These are phyloP conservation scores for Araneus ventricosus DNA, from an alignment of 1,140 invertebrate genomes.

Conservation along the genomic window DNA sequence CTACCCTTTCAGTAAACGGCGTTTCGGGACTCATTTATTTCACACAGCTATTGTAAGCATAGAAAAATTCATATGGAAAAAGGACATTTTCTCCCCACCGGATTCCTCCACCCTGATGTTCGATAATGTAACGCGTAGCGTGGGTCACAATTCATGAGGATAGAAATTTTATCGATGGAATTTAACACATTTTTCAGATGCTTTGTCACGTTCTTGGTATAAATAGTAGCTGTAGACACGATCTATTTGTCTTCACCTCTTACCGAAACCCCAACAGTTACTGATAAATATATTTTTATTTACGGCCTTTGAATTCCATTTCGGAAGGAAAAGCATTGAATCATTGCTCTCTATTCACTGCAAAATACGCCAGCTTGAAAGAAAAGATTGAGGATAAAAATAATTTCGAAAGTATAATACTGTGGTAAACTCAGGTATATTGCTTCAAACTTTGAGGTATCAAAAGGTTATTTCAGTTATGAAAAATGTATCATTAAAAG, in stretches of 20 bases:
- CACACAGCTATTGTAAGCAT: neutral
- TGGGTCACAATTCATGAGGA: constrained; percentile 34
- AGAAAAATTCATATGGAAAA: neutral
- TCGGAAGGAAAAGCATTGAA: neutral
- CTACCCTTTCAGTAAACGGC: neutral
- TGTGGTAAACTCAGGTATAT: too few species aligned
- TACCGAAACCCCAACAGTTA: constrained; percentile 38
- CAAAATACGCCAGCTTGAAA: neutral
- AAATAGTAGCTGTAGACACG: constrained; percentile 44
- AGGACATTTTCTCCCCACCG: neutral
- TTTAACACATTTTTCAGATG: constrained; percentile 63
- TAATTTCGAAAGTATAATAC: neutral
- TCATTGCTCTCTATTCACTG: neutral
- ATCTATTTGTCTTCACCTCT: constrained; percentile 60
- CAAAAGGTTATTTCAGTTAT: too few species aligned
- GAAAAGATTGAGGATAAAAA: neutral
- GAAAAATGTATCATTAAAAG: too few species aligned
- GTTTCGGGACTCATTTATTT: neutral
- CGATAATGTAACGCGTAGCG: neutral
- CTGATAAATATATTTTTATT: constrained; percentile 58
- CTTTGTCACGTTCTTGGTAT: constrained; percentile 63
- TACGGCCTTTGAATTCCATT: constrained; percentile 5
- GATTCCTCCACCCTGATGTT: neutral
- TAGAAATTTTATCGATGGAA: constrained; percentile 52
- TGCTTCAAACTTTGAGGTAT: too few species aligned